These are phyloP conservation scores for Callithrix jacchus DNA, from an alignment of 2,113 vertebrate species.

Conservation along the genomic window DNA sequence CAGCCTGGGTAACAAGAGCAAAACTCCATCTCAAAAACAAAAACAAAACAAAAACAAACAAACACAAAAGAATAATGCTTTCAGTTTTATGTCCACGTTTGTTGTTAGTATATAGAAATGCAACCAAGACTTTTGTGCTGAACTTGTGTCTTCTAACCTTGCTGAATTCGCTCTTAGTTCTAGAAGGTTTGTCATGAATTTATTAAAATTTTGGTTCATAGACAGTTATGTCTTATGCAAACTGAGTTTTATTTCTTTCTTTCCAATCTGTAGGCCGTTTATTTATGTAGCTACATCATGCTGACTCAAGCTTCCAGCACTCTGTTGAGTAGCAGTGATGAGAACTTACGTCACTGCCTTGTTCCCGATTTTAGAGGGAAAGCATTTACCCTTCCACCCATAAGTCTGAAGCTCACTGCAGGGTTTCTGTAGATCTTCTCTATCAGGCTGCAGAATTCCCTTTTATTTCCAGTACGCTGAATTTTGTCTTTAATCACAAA, in stretches of 20 bases:
- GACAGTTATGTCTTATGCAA: neutral
- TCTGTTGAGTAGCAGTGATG: fast-evolving
- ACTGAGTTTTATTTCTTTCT: neutral
- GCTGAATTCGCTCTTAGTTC: neutral
- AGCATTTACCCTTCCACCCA: fast-evolving
- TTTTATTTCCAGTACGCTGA: neutral
- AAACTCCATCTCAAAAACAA: too few species aligned
- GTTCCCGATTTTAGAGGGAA: neutral
- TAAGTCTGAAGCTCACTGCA: neutral
- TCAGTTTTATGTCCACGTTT: neutral
- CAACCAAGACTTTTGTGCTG: neutral
- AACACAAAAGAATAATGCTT: neutral
- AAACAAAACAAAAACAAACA: too few species aligned
- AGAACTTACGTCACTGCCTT: neutral
- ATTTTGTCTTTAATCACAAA: neutral
- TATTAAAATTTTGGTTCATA: neutral
- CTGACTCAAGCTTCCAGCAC: neutral
- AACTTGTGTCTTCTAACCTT: neutral
- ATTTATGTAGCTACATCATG: neutral
- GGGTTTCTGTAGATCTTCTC: neutral
- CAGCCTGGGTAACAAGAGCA: too few species aligned
- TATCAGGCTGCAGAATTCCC: neutral
- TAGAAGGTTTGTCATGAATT: neutral
- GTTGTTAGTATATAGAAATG: neutral
- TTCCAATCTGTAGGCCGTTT: neutral